Evolutionary conservation across 1,140 invertebrate genomes (phyloP).

Genomic region (Atopsyche davidsoni): DNA sequence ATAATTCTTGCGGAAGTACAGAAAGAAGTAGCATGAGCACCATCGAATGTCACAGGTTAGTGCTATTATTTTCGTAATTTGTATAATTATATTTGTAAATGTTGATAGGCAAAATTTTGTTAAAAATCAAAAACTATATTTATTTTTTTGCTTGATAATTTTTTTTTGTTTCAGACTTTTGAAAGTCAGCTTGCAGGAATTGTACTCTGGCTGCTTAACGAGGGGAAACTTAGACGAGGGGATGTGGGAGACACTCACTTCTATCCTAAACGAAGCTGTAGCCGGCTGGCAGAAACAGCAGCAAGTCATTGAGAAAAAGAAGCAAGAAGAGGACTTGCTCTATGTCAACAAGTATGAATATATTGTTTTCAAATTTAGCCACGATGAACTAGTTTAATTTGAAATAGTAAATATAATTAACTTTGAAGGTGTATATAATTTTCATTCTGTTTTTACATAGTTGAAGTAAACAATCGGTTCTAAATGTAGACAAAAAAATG

Average conservation of each 20-base stretch:
- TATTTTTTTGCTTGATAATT: slow-evolving; percentile 5
- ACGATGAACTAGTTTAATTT: background rate
- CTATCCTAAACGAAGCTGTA: slow-evolving; percentile 56
- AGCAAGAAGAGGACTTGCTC: slow-evolving; percentile 70
- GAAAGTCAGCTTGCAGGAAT: slow-evolving; percentile 60
- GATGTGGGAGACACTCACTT: slow-evolving; percentile 47
- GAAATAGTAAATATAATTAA: background rate
- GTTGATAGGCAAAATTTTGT: too few species aligned
- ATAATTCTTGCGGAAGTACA: background rate
- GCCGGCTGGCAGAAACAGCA: slow-evolving; percentile 71
- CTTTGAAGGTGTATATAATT: slow-evolving; percentile 1
- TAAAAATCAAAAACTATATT: background rate
- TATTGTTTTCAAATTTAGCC: too few species aligned
- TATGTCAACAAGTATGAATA: slow-evolving; percentile 68
- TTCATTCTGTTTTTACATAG: too few species aligned
- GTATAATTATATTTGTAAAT: too few species aligned
- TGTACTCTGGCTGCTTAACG: slow-evolving; percentile 52
- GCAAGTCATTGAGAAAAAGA: slow-evolving; percentile 57
- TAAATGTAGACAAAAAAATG: too few species aligned
- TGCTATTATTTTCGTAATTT: slow-evolving; percentile 16
- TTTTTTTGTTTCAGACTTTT: slow-evolving; percentile 48
- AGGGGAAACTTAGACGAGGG: slow-evolving; percentile 43
- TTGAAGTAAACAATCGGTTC: too few species aligned
- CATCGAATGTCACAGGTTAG: slow-evolving; percentile 36
- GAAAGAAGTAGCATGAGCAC: too few species aligned